phyloP scores from a whole-genome alignment of 2,113 vertebrate genomes.

The Sinosuthora webbiana region DNA sequence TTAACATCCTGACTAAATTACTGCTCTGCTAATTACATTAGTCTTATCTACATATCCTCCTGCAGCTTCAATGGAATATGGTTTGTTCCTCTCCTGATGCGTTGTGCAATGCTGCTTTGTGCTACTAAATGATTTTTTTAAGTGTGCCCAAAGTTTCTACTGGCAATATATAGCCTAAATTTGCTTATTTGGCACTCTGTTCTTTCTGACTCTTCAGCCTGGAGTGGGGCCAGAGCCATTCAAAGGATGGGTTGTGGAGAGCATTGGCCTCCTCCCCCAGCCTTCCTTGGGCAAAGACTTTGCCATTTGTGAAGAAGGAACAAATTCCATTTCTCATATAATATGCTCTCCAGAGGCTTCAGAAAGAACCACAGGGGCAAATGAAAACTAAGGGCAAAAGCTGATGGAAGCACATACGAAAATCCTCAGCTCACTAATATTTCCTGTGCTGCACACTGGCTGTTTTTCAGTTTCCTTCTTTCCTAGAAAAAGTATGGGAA shows the following conservation, averaged over 20 bases:
- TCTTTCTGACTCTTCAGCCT: not conserved
- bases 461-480: not conserved
- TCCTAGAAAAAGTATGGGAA: not conserved
- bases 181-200: not conserved
- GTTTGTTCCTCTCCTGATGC: not conserved
- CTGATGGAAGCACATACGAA: not conserved
- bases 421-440: not conserved
- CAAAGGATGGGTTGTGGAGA: not conserved
- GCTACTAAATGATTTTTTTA: not conserved
- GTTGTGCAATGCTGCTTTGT: not conserved
- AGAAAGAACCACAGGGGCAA: not conserved
- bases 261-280: not conserved
- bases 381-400: not conserved
- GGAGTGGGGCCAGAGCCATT: not conserved
- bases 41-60: not conserved
- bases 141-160: not conserved
- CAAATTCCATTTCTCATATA: not conserved
- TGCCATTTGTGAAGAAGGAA: not conserved
- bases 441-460: not conserved
- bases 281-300: not conserved
- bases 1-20: conserved; percentile 6
- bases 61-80: conserved; percentile 7
- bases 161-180: not conserved
- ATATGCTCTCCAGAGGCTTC: not conserved
- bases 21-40: not conserved